Evolutionary conservation across 2,113 vertebrate genomes (phyloP).

Genomic region (Festucalex cinctus): DNA sequence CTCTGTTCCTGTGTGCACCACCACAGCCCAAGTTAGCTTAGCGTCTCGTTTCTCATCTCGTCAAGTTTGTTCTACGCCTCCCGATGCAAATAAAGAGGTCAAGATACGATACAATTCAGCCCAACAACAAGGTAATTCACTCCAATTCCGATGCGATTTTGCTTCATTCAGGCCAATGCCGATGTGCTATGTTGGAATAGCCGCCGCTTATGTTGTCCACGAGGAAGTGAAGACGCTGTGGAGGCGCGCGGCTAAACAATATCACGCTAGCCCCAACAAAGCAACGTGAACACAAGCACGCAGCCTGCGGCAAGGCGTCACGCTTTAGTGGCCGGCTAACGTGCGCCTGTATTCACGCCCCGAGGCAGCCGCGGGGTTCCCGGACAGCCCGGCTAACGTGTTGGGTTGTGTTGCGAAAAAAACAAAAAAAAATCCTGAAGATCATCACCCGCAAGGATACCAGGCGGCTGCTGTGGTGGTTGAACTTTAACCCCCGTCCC

Average conservation of each 20-base stretch:
- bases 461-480: not conserved
- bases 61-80: no score
- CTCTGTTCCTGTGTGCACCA: no score
- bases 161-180: no score
- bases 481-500: not conserved
- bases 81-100: no score
- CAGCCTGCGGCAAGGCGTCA: not conserved
- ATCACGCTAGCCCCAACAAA: not conserved
- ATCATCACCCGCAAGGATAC: constrained; percentile 58
- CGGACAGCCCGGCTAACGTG: constrained; percentile 58
- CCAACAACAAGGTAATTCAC: no score
- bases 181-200: not conserved
- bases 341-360: constrained; percentile 71
- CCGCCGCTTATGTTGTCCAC: not conserved
- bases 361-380: constrained; percentile 63
- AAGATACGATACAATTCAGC: no score
- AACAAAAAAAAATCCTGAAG: constrained; percentile 57
- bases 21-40: no score
- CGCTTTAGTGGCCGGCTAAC: constrained; percentile 31
- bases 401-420: not conserved
- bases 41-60: no score
- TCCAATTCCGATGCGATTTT: not conserved
- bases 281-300: not conserved
- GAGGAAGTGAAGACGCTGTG: not conserved
- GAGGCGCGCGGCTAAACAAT: not conserved